Conservation (phyloP, 2,888 invertebrate species). For the Gymnocheta viridis region DNA sequence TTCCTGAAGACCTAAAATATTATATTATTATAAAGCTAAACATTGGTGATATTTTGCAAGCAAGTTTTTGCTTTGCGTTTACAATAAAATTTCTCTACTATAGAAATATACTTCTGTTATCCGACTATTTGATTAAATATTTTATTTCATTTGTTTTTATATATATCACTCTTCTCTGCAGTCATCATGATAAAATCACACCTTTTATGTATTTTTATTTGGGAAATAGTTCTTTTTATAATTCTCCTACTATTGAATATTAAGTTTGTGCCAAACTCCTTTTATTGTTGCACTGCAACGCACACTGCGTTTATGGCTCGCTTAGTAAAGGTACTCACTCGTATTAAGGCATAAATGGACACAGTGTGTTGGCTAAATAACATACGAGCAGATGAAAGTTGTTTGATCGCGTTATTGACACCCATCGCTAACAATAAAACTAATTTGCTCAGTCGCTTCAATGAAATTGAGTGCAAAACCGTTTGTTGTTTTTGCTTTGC, state of each 20-base stretch:
- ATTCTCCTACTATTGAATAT: neutral
- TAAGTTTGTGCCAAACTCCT: neutral
- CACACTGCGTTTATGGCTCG: neutral
- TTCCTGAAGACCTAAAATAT: too few relatives aligned
- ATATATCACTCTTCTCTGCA: too few relatives aligned
- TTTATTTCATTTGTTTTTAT: too few relatives aligned
- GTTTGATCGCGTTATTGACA: conserved; percentile 69
- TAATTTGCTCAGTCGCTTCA: conserved; percentile 75
- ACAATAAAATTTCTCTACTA: too few relatives aligned
- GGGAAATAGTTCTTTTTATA: neutral
- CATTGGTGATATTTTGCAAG: too few relatives aligned
- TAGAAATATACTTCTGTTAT: too few relatives aligned
- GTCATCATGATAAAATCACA: too few relatives aligned
- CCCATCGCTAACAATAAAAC: conserved; percentile 72
- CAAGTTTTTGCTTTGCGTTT: too few relatives aligned
- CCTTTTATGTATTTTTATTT: too few relatives aligned
- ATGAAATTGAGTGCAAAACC: conserved; percentile 77
- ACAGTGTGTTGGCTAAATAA: conserved; percentile 2
- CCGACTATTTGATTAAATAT: too few relatives aligned
- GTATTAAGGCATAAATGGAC: neutral
- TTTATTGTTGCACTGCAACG: neutral
- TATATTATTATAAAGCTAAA: too few relatives aligned
- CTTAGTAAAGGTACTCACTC: neutral
- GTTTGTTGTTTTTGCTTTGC: conserved; percentile 68
- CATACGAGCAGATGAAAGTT: conserved; percentile 38